These are phyloP conservation scores for Xiphophorus couchianus DNA, from an alignment of 2,113 vertebrate species.

Conservation along the genomic window DNA sequence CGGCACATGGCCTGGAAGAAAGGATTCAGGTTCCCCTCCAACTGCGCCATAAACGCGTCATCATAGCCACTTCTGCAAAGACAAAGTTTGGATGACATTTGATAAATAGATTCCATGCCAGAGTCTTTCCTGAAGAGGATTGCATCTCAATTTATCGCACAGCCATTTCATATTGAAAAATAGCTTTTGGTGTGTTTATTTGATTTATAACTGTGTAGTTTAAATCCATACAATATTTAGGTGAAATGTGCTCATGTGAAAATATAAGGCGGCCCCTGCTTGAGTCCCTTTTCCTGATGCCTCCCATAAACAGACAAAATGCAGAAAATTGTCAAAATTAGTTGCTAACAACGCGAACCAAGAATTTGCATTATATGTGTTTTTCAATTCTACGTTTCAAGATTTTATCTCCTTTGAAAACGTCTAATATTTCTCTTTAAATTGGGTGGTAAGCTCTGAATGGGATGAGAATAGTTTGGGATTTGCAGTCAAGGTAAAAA, in stretches of 20 bases:
- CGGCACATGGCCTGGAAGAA: conserved; percentile 87
- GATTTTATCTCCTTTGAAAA: no score
- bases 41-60: conserved; percentile 85
- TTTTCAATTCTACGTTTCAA: neutral
- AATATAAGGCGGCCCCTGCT: neutral
- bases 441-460: neutral
- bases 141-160: neutral
- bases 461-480: neutral
- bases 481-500: no score
- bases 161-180: neutral
- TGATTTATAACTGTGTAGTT: neutral
- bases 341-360: neutral
- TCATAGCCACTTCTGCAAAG: conserved; percentile 84
- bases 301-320: neutral
- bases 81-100: neutral
- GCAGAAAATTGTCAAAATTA: neutral
- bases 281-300: neutral
- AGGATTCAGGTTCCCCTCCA: conserved; percentile 85
- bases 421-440: neutral
- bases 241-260: neutral
- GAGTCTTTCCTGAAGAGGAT: neutral
- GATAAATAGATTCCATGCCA: neutral
- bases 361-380: neutral
- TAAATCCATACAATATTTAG: neutral
- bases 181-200: neutral